Base-by-base conservation (phyloP, 2,888 invertebrate genomes). In the Leptothorax acervorum region DNA sequence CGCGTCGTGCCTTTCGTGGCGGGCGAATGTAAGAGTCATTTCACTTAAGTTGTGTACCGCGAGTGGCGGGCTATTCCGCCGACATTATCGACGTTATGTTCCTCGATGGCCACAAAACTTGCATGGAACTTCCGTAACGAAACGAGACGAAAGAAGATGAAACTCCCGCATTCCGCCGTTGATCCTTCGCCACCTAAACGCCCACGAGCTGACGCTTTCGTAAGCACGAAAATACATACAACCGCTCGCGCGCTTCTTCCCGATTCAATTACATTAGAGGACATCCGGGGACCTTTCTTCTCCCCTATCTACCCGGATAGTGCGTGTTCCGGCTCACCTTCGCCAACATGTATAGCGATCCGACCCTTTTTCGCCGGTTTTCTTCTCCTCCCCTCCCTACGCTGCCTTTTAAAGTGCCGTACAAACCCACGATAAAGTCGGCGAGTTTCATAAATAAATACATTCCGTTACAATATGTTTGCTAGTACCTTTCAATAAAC, bases 181-280 rank as follows among this genome's bases (percentile, higher is more conserved):
- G 81, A 86, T 83, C 86, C 75, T 35, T 23, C 51, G 42, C 35
- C 51, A n/a, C 28, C 48, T 51, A 48, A 81, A 55, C 57, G 18
- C 6, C 57, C 51, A 60, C 55, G 55, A 70, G 55, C 78, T 84
- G 74, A 78, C 86, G 74, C 68, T 51, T 70, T 45, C 62, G 78
- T 66, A 81, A 76, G 73, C 57, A 65, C 11, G 31, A 81, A 51
- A 71, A 66, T 78, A 82, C 42, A 66, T 78, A 82, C 42, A 57
- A 55, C 75, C 48, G 63, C 66, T 79, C 12, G 60, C 57, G 23
- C 39, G n/a, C 42, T 63, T 74, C 70, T 57, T 82, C 66, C 76
- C 87, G 85, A 85, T 90, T 90, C 89, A 89, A 89, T 89, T 89
- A 89, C 89, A 89, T 89, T 89, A 89, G 82, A 48, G 76, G 82